These are phyloP conservation scores for Labeo rohita DNA, from an alignment of 2,113 vertebrate genomes.

Conservation along the genomic window DNA sequence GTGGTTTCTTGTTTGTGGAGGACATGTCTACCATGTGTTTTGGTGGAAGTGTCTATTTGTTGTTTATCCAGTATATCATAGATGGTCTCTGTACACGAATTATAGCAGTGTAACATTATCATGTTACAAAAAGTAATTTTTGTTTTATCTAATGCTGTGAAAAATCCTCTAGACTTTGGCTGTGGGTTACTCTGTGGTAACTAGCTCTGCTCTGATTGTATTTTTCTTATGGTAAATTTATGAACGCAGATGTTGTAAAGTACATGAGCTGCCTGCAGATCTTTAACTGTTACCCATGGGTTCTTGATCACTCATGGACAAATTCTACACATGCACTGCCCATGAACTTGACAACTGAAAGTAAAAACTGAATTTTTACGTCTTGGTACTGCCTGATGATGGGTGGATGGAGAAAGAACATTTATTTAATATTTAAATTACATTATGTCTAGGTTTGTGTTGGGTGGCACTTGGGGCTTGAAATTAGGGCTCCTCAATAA, in stretches of 20 bases:
- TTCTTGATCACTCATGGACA: background rate
- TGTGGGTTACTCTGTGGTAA: slow-evolving; percentile 3
- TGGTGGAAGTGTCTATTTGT: slow-evolving; percentile 11
- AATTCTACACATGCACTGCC: slow-evolving; percentile 1
- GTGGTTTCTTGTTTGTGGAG: background rate
- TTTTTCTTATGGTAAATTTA: slow-evolving; percentile 8
- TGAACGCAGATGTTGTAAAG: slow-evolving; percentile 21
- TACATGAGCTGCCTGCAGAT: slow-evolving; percentile 16
- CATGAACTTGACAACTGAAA: background rate
- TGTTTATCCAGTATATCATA: background rate
- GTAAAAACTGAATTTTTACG: background rate
- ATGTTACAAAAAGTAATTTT: background rate
- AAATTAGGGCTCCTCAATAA: no score
- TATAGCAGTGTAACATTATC: background rate
- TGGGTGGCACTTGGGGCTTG: no score
- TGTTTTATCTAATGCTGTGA: background rate
- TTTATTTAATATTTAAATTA: no score
- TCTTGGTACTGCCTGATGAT: background rate
- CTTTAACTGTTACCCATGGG: slow-evolving; percentile 14
- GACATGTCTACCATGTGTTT: background rate
- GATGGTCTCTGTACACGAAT: background rate
- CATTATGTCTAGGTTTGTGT: no score
- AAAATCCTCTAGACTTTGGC: background rate
- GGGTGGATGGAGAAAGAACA: background rate
- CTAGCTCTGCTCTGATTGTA: background rate